Conservation (phyloP, 2,113 vertebrate genomes). For the Malurus alboscapulatus region DNA sequence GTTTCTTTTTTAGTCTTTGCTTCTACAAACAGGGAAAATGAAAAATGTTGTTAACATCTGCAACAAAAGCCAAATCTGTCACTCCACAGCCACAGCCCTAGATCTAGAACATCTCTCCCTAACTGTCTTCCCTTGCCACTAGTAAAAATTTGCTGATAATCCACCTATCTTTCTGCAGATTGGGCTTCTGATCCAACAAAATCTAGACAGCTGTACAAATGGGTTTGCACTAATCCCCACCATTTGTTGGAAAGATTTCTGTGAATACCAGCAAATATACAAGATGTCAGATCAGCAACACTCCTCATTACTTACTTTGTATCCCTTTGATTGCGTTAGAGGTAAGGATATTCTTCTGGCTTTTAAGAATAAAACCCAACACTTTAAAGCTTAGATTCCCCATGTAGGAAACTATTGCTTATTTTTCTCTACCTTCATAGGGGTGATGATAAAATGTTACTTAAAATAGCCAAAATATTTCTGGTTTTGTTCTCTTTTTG, state of each 20-base stretch:
- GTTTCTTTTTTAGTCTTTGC: not conserved
- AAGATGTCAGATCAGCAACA: not conserved
- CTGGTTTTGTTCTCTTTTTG: not conserved
- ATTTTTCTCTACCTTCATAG: not conserved
- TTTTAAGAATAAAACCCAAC: not conserved
- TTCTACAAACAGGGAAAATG: not conserved
- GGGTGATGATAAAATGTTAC: not conserved
- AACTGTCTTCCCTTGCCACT: not conserved
- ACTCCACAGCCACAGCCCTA: not conserved
- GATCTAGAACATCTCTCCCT: not conserved
- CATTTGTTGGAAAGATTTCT: conserved; percentile 2
- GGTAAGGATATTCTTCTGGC: not conserved
- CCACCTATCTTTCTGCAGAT: conserved; percentile 3
- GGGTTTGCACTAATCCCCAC: conserved; percentile 26
- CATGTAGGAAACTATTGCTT: not conserved
- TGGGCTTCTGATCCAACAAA: conserved; percentile 18
- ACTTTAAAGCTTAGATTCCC: not conserved
- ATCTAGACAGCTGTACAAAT: conserved; percentile 45
- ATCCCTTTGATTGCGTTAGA: not conserved
- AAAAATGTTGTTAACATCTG: not conserved
- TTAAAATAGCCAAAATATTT: not conserved
- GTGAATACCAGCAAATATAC: not conserved
- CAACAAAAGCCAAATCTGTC: not conserved
- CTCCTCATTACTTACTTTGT: not conserved
- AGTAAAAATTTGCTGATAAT: conserved; percentile 21